These are phyloP conservation scores for Drosophila tanythrix DNA, from an alignment of 2,888 invertebrate species.

Conservation along the genomic window DNA sequence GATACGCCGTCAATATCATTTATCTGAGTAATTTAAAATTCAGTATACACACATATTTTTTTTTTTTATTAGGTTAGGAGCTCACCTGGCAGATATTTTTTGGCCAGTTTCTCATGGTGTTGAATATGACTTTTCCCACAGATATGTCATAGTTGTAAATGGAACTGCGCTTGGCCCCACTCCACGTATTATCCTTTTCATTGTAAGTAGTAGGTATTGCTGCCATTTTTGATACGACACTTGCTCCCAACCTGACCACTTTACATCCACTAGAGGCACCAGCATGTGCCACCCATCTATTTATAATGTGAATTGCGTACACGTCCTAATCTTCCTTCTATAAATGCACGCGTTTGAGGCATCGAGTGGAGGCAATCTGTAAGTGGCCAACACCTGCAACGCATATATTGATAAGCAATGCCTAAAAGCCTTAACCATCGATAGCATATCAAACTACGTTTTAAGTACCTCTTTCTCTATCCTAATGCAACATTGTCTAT, in stretches of 20 bases:
- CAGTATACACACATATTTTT: background rate
- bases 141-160: conserved; percentile 64
- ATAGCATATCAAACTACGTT: conserved; percentile 21
- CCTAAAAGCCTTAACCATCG: conserved; percentile 11
- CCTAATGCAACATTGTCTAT: background rate
- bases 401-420: conserved; percentile 48
- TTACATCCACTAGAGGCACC: conserved; percentile 6
- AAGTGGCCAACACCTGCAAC: conserved; percentile 46
- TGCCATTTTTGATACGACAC: conserved; percentile 40
- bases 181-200: conserved; percentile 68
- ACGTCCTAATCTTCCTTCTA: conserved; percentile 13
- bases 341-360: conserved; percentile 27
- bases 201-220: conserved; percentile 56
- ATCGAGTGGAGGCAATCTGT: conserved; percentile 55
- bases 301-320: conserved; percentile 46
- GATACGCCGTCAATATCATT: conserved; percentile 66
- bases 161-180: conserved; percentile 54
- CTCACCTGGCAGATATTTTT: conserved; percentile 70
- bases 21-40: conserved; percentile 51
- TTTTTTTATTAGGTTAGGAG: background rate
- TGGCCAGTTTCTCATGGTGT: conserved; percentile 72
- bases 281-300: conserved; percentile 37
- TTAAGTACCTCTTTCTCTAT: conserved; percentile 11
- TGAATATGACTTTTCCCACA: conserved; percentile 62
- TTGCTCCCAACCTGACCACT: conserved; percentile 1